Base-by-base conservation (phyloP, 2,797 vertebrate genomes). In the Merluccius polli region DNA sequence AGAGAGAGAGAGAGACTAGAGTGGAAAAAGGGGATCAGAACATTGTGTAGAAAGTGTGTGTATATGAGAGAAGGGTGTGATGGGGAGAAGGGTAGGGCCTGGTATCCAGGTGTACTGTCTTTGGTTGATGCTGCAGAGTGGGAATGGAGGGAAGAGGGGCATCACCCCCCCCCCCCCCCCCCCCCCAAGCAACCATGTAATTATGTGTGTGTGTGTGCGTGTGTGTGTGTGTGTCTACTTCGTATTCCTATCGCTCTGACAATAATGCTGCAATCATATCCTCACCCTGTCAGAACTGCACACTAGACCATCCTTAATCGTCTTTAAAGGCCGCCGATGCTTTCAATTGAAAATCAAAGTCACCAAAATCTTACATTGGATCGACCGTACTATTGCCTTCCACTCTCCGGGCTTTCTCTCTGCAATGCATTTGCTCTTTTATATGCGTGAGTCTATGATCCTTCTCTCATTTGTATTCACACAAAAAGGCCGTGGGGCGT, bases 51-150 rank as follows among this genome's bases (percentile, higher is more conserved):
- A 67, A 31, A 10, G 68, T 31, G 68, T 31, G 31, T 31, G 30
- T n/a, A 18, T n/a, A n/a, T n/a, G 63, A n/a, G 6, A 24, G 65
- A 0, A n/a, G 79, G 73, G 78, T 80, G 77, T 74, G n/a, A 81
- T 7, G 16, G 44, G 70, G 24, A 35, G 52, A 8, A 63, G 69
- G 18, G 31, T 4, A 16, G 24, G 32, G 38, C 38, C 13, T 18
- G 73, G 73, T 29, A 4, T 52, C 13, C 75, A 72, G 73, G 67
- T 76, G 75, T 41, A 70, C 71, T 76, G 72, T 75, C 32, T 82
- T 77, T 76, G 79, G 75, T 72, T 76, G 71, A 76, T 35, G 71
- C 70, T 68, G 69, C 69, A 81, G 77, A 86, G 71, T 74, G 77
- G 79, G 82, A 75, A 38, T 3, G 13, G 13, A 70, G 72, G 71